Base-by-base conservation (phyloP, 2,888 invertebrate species). In the Yponomeuta malinellus region DNA sequence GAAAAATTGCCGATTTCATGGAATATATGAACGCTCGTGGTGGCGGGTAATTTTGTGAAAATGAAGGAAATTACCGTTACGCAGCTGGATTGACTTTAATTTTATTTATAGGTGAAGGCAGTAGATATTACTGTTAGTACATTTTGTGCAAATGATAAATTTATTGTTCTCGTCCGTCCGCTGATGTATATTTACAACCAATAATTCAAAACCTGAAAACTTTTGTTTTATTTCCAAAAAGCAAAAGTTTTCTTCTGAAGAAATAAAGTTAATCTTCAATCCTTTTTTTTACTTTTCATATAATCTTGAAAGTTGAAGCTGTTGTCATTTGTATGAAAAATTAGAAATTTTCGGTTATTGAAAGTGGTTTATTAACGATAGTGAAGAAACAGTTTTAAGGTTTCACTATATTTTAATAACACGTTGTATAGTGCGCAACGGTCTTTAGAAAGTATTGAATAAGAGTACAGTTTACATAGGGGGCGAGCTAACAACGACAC, bases 1-100 rank as follows among this genome's bases (percentile, higher is more conserved):
- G 87, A 91, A 89, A 88, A 87, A 90, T 90, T 88, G 89, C 89
- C 89, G 88, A 90, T 90, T 90, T 89, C 87, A 88, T 85, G 84
- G 88, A 87, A 90, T 90, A 90, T 91, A 90, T 90, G 88, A 85
- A 85, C 86, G 87, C 88, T 88, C 52, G 52, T 15, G 52, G 52
- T 59, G 52, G 52, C 52, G 52, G 52, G 52, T 15, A 59, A 59
- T 59, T 15, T 15, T 59, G 15, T 12, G 52, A 59, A 59, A 59
- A 59, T 59, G 52, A 59, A 59, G 52, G 5, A 59, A 59, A 59
- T 88, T 88, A 86, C 81, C 82, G 82, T 78, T 80, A 15, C 15
- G 52, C 15, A 59, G 15, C 12, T 15, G 52, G 52, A 15, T 59
- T 59, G 1, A 15, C 10, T 59, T 59, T 15, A 59, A 59, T 15